phyloP scores from a whole-genome alignment of 2,888 invertebrate species.

The Phlogophora meticulosa region DNA sequence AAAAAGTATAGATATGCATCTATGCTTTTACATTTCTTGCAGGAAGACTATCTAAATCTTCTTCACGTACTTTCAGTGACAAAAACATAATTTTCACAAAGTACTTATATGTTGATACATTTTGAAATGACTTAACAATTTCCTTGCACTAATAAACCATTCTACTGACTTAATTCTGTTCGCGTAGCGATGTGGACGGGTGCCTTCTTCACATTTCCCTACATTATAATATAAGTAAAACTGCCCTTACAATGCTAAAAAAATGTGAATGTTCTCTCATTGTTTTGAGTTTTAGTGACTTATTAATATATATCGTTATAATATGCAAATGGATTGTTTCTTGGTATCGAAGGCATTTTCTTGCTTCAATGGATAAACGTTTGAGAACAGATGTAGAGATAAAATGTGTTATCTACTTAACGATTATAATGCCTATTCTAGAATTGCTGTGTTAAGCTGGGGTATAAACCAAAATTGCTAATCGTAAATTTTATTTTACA shows the following conservation, averaged over 20 bases:
- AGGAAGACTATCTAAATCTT: constrained; percentile 45
- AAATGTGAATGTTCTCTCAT: constrained; percentile 53
- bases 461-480: too few species aligned
- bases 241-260: constrained; percentile 56
- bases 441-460: background rate
- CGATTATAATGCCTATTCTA: background rate
- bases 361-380: constrained; percentile 51
- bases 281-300: constrained; percentile 56
- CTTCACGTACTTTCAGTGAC: constrained; percentile 40
- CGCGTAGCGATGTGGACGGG: constrained; percentile 52
- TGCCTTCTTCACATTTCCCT: constrained; percentile 54
- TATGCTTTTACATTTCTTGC: too few species aligned
- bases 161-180: constrained; percentile 62
- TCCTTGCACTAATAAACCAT: constrained; percentile 52
- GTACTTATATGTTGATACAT: constrained; percentile 45
- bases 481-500: too few species aligned
- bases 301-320: constrained; percentile 56
- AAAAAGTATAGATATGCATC: constrained; percentile 7
- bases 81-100: constrained; percentile 55
- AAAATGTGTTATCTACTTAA: constrained; percentile 14
- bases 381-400: constrained; percentile 42
- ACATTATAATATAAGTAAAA: constrained; percentile 59
- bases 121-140: constrained; percentile 57
- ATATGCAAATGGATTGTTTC: constrained; percentile 54
- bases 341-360: constrained; percentile 44